A percentile compares a stretch with the other conserved stretches of the same genome.
These are phyloP conservation scores for Xenopus borealis DNA, from an alignment of 2,113 vertebrate genomes.

Conservation along the genomic window DNA sequence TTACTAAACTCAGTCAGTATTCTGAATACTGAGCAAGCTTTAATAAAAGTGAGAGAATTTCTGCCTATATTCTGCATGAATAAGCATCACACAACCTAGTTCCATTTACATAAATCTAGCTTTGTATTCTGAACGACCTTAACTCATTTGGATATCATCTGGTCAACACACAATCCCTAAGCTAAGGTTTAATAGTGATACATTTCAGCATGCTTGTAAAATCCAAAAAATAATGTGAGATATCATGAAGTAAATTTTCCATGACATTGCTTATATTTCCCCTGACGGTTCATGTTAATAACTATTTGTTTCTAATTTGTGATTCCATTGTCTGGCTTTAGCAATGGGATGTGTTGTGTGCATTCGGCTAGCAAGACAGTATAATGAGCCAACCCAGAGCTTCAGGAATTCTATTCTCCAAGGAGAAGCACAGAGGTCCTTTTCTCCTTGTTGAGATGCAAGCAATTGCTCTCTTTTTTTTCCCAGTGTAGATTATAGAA, in stretches of 20 bases:
- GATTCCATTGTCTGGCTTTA: conserved; percentile 37
- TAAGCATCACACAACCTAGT: background rate
- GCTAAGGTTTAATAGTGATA: background rate
- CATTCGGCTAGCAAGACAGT: conserved; percentile 26
- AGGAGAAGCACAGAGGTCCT: conserved; percentile 24
- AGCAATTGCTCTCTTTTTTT: conserved; percentile 27
- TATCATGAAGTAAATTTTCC: conserved; percentile 8
- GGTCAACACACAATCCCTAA: conserved; percentile 56
- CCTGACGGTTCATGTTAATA: conserved; percentile 36
- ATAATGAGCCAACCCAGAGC: conserved; percentile 38
- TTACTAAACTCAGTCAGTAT: too few relatives aligned
- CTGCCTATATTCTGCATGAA: background rate
- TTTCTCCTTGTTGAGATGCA: conserved; percentile 13
- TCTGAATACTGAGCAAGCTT: too few relatives aligned
- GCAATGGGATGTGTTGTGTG: conserved; percentile 12
- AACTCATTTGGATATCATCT: conserved; percentile 66
- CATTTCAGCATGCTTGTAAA: background rate
- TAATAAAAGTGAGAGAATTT: too few relatives aligned
- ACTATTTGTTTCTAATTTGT: conserved; percentile 42
- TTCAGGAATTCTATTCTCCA: conserved; percentile 12
- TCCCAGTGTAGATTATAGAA: background rate
- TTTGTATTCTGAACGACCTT: conserved; percentile 63
- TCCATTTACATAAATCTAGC: background rate
- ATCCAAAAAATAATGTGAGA: background rate
- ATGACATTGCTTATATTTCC: conserved; percentile 38